Evolutionary conservation across 2,113 vertebrate species (phyloP).

Genomic region (Boulengeromyrus knoepffleri): DNA sequence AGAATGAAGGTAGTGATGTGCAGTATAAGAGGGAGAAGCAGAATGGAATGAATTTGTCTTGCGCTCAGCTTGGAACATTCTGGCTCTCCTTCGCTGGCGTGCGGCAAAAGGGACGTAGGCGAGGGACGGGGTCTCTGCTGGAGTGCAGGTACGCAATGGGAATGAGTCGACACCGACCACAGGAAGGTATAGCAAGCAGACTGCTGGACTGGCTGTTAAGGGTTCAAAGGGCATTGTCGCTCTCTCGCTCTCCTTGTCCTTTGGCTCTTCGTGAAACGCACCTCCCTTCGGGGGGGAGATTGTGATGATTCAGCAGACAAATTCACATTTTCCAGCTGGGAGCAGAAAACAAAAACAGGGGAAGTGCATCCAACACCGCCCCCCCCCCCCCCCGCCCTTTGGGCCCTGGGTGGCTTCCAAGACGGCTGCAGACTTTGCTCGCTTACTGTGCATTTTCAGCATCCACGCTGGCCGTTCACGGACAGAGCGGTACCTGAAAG

Average conservation of each 20-base stretch:
- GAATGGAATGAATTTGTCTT: not conserved
- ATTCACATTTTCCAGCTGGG: conserved; percentile 12
- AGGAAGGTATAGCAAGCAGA: not conserved
- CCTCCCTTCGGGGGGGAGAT: not conserved
- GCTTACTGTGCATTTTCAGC: not conserved
- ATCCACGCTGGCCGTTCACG: not conserved
- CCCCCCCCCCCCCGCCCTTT: not conserved
- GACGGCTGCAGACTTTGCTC: not conserved
- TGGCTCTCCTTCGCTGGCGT: not conserved
- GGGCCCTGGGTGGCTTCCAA: not conserved
- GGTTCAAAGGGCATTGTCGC: not conserved
- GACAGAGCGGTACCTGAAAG: not conserved
- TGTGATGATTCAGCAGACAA: not conserved
- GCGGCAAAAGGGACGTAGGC: not conserved
- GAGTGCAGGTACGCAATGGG: not conserved
- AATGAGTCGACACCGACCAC: not conserved
- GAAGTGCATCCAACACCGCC: not conserved
- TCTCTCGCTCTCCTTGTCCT: not conserved
- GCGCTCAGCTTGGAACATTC: not conserved
- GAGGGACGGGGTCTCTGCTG: not conserved
- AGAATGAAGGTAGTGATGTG: not conserved
- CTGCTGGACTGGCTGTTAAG: not conserved
- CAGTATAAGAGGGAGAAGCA: not conserved
- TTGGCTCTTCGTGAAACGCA: not conserved
- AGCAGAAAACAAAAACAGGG: conserved; percentile 5